Percentiles rank a stretch among this genome's conserved stretches.
Conservation (phyloP, 2,888 invertebrate species). For the Epicampocera succincta region DNA sequence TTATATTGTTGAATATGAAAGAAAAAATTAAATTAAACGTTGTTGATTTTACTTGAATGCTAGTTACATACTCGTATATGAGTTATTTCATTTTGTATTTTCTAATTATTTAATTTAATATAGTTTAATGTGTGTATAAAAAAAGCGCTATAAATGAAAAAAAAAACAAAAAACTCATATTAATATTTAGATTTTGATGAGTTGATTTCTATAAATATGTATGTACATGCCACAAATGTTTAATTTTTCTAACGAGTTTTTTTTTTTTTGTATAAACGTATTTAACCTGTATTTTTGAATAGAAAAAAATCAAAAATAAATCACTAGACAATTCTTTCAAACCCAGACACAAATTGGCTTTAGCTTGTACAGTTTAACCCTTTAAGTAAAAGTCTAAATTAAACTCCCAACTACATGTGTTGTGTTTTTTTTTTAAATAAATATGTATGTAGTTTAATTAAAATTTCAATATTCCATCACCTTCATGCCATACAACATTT, state of each 20-base stretch:
- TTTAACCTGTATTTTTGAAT: conserved; percentile 48
- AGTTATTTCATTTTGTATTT: conserved; percentile 23
- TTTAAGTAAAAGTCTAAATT: conserved; percentile 24
- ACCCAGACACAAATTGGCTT: conserved; percentile 36
- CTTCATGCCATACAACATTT: background rate
- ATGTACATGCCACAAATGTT: conserved; percentile 9
- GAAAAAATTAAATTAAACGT: conserved; percentile 50
- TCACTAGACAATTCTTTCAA: conserved; percentile 15
- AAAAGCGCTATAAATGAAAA: conserved; percentile 20
- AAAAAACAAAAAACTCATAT: conserved; percentile 20
- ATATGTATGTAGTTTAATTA: too few relatives aligned
- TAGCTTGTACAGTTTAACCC: conserved; percentile 17
- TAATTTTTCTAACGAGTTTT: conserved; percentile 9
- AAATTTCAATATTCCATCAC: background rate
- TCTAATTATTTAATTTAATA: conserved; percentile 33
- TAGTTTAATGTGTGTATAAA: conserved; percentile 54
- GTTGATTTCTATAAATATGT: conserved; percentile 24
- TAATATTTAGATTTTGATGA: conserved; percentile 48
- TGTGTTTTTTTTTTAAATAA: conserved; percentile 28
- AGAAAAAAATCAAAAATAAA: conserved; percentile 25
- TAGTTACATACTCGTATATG: conserved; percentile 50
- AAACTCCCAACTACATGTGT: conserved; percentile 7
- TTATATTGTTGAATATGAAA: conserved; percentile 44
- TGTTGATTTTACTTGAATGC: conserved; percentile 66
- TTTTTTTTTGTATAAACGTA: conserved; percentile 55